Evolutionary conservation across 2,113 vertebrate genomes (phyloP).

Genomic region (Alexandromys fortis): DNA sequence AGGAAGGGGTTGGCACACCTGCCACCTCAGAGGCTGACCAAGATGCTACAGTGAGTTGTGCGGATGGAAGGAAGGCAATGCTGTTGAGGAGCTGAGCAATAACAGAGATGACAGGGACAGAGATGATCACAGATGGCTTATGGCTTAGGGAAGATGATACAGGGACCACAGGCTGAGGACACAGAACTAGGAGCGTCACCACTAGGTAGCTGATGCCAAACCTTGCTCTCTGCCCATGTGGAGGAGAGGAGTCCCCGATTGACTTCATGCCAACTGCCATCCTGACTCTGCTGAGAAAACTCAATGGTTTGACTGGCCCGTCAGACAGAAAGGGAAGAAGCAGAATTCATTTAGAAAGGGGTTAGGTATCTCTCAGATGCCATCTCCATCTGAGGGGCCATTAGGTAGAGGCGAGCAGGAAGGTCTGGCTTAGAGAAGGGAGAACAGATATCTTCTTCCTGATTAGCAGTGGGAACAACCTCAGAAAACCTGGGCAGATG

Average conservation of each 20-base stretch:
- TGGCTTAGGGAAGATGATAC: neutral
- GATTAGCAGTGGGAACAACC: neutral
- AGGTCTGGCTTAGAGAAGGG: neutral
- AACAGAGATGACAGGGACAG: neutral
- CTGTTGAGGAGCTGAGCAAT: neutral
- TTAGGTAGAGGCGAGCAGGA: neutral
- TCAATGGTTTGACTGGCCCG: neutral
- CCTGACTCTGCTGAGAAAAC: neutral
- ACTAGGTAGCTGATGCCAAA: neutral
- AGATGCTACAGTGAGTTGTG: rapidly evolving
- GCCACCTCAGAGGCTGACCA: neutral
- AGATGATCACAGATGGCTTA: neutral
- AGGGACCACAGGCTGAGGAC: neutral
- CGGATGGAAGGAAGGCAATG: too few relatives aligned
- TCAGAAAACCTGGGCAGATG: neutral
- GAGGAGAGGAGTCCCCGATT: neutral
- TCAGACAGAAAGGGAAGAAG: neutral
- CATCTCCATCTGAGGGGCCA: neutral
- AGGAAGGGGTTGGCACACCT: neutral
- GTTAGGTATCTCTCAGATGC: neutral
- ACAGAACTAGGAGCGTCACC: too few relatives aligned
- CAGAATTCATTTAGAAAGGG: neutral
- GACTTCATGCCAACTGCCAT: neutral
- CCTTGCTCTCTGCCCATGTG: neutral
- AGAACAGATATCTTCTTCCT: neutral